Conservation (phyloP, 2,113 vertebrate species). For the Muntiacus muntjak region DNA sequence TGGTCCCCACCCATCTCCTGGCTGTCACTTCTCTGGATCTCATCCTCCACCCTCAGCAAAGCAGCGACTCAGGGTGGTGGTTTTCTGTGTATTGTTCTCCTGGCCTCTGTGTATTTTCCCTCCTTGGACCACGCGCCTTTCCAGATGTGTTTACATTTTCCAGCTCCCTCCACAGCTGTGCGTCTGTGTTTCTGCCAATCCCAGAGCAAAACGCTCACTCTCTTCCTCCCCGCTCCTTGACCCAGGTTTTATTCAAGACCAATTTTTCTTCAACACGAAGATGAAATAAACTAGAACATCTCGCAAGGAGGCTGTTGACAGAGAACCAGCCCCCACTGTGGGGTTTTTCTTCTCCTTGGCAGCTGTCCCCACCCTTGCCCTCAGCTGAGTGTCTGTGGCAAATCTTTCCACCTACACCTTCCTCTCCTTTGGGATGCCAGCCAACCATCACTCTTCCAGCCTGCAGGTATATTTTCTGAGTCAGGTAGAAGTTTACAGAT, state of each 20-base stretch:
- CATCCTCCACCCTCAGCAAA: not conserved
- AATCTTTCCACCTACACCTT: not conserved
- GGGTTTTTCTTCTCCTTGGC: not conserved
- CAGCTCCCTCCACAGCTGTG: slow-evolving; percentile 44
- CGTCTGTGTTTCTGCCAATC: not conserved
- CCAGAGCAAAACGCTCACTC: not conserved
- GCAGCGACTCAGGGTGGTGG: not conserved
- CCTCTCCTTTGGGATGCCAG: not conserved
- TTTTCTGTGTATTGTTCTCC: not conserved
- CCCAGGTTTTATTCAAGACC: not conserved
- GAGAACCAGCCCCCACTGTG: not conserved
- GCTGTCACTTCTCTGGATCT: not conserved
- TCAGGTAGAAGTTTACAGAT: not conserved
- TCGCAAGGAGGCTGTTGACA: not conserved
- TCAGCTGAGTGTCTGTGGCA: not conserved
- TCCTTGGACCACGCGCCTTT: not conserved
- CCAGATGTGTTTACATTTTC: slow-evolving; percentile 39
- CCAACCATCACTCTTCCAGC: not conserved
- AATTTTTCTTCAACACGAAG: not conserved
- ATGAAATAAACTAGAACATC: not conserved
- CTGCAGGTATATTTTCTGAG: not conserved
- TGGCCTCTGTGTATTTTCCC: not conserved
- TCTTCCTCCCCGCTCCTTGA: not conserved
- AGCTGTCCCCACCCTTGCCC: not conserved
- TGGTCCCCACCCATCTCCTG: not conserved